Evolutionary conservation across 2,888 invertebrate species (phyloP), one percentile per base, ranked within the genome.

Genomic region (Operophtera brumata): DNA sequence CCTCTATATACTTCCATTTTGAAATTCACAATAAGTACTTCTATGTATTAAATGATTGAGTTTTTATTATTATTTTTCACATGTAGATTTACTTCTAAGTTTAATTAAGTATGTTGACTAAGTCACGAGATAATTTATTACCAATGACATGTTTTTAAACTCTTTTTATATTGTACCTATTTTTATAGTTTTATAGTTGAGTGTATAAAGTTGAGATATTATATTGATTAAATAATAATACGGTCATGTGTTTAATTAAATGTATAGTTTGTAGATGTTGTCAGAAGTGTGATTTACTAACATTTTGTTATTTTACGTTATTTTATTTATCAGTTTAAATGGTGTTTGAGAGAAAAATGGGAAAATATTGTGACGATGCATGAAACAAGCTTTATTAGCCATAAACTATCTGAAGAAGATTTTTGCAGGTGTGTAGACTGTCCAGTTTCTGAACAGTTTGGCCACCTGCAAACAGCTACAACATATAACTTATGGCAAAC

Each of bases 81-180:
- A 62, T 75, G 62, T 81, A 72, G 67, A 69, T 67, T 73, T 70
- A 75, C 54, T 70, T 67, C 73, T 78, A 73, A 70, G 71, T 66
- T 62, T 82, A 80, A 70, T 71, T 84, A 76, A 80, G 78, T 76
- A 81, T 76, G 84, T 85, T 86, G 86, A 89, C 89, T 89, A 89
- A 89, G 89, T 89, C 89, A 89, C 86, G 75, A 86, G 78, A 86
- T 89, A 89, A 89, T 87, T 89, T 88, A 89, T 89, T 89, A 88
- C 89, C 89, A 89, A 89, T 89, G 89, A 89, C 80, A 81, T 82
- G 84, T 87, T 89, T 87, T 87, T 85, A 79, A 86, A 83, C 80
- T 83, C 76, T 79, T 83, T 9, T 30, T 30, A 30, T 30, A 28
- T 28, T 78, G 75, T 77, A 72, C 75, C 71, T 71, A 67, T 78